Evolutionary conservation across 2,113 vertebrate species (phyloP).

Genomic region (Muntiacus reevesi): DNA sequence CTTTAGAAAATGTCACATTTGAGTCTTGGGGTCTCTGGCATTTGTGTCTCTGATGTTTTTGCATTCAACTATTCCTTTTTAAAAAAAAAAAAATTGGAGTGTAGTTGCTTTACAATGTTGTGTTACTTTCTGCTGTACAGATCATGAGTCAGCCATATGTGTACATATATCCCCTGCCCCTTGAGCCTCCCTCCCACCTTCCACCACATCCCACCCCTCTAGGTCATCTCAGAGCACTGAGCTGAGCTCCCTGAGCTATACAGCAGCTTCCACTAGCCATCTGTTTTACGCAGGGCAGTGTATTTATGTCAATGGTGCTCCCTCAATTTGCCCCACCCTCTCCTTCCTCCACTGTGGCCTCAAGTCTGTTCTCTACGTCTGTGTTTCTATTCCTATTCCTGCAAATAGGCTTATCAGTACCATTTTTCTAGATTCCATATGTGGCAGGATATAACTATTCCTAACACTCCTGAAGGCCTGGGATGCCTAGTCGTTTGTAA

Average conservation of each 20-base stretch:
- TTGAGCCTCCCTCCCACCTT: background rate
- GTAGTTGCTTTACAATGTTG: background rate
- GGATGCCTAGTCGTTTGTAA: background rate
- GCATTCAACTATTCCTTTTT: background rate
- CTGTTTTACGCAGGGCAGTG: background rate
- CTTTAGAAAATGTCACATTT: constrained; percentile 7
- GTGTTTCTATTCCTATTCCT: background rate
- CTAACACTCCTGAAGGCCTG: background rate
- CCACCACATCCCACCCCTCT: background rate
- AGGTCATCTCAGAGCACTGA: background rate
- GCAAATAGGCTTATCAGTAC: background rate
- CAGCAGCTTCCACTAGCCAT: background rate
- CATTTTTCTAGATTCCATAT: background rate
- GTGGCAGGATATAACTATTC: background rate
- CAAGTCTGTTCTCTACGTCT: background rate
- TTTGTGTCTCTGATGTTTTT: background rate
- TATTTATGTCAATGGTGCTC: background rate
- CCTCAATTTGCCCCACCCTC: background rate
- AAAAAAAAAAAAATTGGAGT: background rate
- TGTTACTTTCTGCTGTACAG: background rate
- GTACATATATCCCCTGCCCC: background rate
- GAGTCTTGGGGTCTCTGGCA: background rate
- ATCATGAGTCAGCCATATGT: background rate
- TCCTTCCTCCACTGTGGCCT: background rate
- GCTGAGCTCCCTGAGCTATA: background rate